These are phyloP conservation scores for Microcebus lehilahytsara DNA, from an alignment of 2,113 vertebrate genomes.

Conservation along the genomic window DNA sequence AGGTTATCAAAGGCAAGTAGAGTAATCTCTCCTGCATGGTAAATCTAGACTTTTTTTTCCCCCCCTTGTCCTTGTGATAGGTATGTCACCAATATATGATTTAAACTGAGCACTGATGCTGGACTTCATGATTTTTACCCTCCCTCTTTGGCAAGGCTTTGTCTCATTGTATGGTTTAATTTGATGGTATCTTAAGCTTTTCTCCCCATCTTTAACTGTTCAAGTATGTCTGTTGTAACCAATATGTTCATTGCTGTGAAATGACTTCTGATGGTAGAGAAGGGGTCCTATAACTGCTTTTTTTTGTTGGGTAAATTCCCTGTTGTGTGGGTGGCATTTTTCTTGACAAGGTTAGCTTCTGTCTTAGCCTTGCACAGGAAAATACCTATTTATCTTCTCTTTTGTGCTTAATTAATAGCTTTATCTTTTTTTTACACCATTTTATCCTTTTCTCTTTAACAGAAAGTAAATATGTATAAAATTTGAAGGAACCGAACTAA, in stretches of 20 bases:
- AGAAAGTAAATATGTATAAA: constrained; percentile 96
- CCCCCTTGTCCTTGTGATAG: constrained; percentile 85
- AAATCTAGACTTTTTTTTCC: constrained; percentile 86
- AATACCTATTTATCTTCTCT: constrained; percentile 66
- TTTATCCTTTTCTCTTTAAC: constrained; percentile 86
- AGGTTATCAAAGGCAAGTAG: constrained; percentile 92
- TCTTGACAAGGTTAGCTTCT: constrained; percentile 78
- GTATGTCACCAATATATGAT: constrained; percentile 84
- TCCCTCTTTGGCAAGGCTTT: constrained; percentile 80
- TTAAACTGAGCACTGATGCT: constrained; percentile 86
- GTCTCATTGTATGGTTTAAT: constrained; percentile 84
- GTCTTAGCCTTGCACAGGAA: constrained; percentile 76
- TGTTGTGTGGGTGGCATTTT: constrained; percentile 83
- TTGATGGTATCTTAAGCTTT: constrained; percentile 82
- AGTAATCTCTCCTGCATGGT: constrained; percentile 91
- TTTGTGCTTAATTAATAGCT: constrained; percentile 81
- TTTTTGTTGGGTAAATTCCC: constrained; percentile 77
- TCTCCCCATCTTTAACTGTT: constrained; percentile 79
- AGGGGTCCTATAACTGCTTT: constrained; percentile 76
- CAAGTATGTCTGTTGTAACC: constrained; percentile 79
- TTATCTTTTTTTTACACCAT: constrained; percentile 77
- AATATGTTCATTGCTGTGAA: constrained; percentile 82
- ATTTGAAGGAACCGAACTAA: constrained; percentile 96
- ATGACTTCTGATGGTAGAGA: constrained; percentile 73
- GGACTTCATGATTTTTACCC: constrained; percentile 84